Percentiles rank a stretch among this genome's conserved stretches.
Evolutionary conservation across 2,113 vertebrate species (phyloP).

Genomic region (Propithecus coquereli): DNA sequence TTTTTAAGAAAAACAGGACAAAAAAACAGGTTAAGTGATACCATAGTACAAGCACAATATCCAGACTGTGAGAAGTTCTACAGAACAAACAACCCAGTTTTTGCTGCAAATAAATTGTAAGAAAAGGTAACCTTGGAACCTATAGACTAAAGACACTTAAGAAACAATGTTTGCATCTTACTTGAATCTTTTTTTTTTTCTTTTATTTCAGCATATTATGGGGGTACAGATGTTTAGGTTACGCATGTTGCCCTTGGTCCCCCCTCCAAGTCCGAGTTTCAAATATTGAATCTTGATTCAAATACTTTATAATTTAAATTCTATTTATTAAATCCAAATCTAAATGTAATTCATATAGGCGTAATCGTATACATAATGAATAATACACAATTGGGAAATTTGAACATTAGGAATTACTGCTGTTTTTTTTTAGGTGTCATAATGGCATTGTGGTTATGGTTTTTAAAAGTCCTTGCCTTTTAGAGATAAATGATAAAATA

Average conservation of each 20-base stretch:
- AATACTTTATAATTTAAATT: not conserved
- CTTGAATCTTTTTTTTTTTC: no score
- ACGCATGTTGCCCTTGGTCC: no score
- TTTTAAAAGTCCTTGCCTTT: conserved; percentile 29
- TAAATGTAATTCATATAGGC: not conserved
- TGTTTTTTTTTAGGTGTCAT: not conserved
- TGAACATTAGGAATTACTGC: not conserved
- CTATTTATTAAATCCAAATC: conserved; percentile 24
- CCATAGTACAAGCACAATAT: no score
- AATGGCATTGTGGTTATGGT: not conserved
- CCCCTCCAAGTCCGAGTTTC: no score
- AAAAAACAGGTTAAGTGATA: not conserved
- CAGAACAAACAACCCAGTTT: not conserved
- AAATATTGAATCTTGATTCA: not conserved
- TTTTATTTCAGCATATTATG: no score
- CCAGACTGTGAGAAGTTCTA: not conserved
- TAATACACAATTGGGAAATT: not conserved
- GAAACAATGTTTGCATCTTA: not conserved
- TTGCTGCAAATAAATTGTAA: not conserved
- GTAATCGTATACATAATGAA: not conserved
- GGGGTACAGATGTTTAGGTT: no score
- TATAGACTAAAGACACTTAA: not conserved
- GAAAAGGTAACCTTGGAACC: not conserved
- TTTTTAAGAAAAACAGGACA: not conserved
- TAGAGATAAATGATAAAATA: not conserved